Evolutionary conservation across 2,797 vertebrate species (phyloP), one percentile per base, ranked within the genome.

Genomic region (Crotalus adamanteus): DNA sequence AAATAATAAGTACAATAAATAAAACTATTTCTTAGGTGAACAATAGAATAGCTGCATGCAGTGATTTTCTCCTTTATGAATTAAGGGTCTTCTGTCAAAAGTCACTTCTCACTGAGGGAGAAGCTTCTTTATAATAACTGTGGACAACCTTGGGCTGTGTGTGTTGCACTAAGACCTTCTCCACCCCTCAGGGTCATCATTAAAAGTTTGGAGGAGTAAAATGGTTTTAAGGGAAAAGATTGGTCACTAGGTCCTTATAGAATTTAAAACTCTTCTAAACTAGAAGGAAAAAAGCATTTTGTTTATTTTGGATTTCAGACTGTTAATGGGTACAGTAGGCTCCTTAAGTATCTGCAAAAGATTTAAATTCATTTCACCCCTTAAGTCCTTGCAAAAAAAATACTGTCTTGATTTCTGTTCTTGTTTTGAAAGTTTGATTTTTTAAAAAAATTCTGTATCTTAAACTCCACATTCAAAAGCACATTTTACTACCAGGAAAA

Each of bases 21-120:
- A 47, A 14, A 90, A 73, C 20, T 22, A 55, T 78, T 89, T 92
- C 26, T 0, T 0, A 51, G 13, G 6, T 0, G 6, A 28, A 51
- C 2, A 7, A 8, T 1, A 91, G 90, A 69, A 65, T 2, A 22
- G 51, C 59, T 86, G 61, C 83, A 89, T 63, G 14, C 7, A 47
- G 47, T 47, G n/a, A 13, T 59, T 60, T 14, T 86, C 31, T 0
- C 0, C 85, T 25, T 20, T 13, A 31, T 87, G 31, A 87, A 57
- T 14, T 28, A 92, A 63, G 18, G 25, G 0, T 16, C 8, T 87
- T 26, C 47, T 47, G 18, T 53, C 51, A 37, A 86, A 8, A 90
- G 51, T 42, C 57, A 92, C 6, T 6, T 88, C 51, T 91, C 47
- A 83, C 9, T 11, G 20, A 83, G 37, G 1, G 25, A 83, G 37